Evolutionary conservation across 1,140 invertebrate species (phyloP), one percentile per base, ranked within the genome.

Genomic region (Micrasema minimum): DNA sequence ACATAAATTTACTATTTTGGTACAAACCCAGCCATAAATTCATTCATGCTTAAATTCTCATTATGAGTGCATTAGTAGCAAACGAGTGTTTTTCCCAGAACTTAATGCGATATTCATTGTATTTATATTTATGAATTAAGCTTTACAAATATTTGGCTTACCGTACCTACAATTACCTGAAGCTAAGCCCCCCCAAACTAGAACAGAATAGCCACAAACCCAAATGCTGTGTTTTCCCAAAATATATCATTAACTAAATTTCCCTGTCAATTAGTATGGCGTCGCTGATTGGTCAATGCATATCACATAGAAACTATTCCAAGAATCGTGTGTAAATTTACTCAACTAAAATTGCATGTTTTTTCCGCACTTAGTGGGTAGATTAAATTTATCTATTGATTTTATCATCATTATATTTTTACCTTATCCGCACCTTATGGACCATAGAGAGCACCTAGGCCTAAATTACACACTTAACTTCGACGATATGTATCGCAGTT

Each of bases 211-310:
- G 50, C 7, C 23, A 41, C 1, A 41, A 59, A 41, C 55, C 55
- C 55, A 59, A 38, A 18, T 2, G 11, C 18, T 41, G 55, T 59
- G 35, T 59, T 59, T 59, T 59, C 55, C 55, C 35, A 37, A 59
- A 26, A 59, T 59, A 59, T 38, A 38, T 41, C 55, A 59, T 59
- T 59, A 59, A 16, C 55, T 12, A 11, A 51, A 11, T n/a, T 48
- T 48, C 20, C 46, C 50, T 22, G n/a, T n/a, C n/a, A n/a, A n/a
- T n/a, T n/a, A n/a, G n/a, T n/a, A n/a, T n/a, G n/a, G n/a, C n/a
- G n/a, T n/a, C n/a, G n/a, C n/a, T n/a, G n/a, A n/a, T n/a, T n/a
- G n/a, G n/a, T n/a, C n/a, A n/a, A n/a, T n/a, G n/a, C n/a, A n/a
- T n/a, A n/a, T n/a, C n/a, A n/a, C n/a, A n/a, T n/a, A n/a, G n/a